Conservation (phyloP, 2,888 invertebrate species). For the Drosophila putrida region DNA sequence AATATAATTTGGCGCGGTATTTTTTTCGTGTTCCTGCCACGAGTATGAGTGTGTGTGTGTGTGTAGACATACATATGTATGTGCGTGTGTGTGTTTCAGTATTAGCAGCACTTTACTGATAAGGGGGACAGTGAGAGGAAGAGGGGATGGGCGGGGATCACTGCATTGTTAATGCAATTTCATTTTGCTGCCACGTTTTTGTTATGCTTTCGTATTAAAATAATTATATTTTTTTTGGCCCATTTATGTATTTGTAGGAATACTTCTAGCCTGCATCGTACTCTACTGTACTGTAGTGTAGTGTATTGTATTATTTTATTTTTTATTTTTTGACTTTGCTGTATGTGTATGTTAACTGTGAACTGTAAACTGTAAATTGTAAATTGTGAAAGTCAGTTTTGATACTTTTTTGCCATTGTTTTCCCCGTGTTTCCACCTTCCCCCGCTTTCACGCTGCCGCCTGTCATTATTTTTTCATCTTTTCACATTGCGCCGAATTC, state of each 20-base stretch:
- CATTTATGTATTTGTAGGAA: constrained; percentile 49
- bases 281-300: constrained; percentile 5
- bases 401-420: constrained; percentile 72
- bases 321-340: constrained; percentile 17
- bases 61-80: constrained; percentile 15
- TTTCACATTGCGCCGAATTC: constrained; percentile 43
- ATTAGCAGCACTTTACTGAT: constrained; percentile 60
- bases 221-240: constrained; percentile 65
- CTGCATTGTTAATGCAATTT: constrained; percentile 80
- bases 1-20: constrained; percentile 78
- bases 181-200: constrained; percentile 65
- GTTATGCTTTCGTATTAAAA: constrained; percentile 77
- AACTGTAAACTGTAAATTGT: constrained; percentile 70
- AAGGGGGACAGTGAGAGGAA: background rate
- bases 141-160: constrained; percentile 9
- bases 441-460: background rate
- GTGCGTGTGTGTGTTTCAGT: constrained; percentile 39
- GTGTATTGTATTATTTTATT: constrained; percentile 29
- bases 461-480: constrained; percentile 27
- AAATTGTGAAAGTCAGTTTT: constrained; percentile 76
- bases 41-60: constrained; percentile 17
- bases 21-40: constrained; percentile 60
- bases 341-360: constrained; percentile 40
- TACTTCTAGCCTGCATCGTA: constrained; percentile 45
- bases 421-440: background rate